Conservation (phyloP, 1,140 invertebrate species). For the Oedothorax gibbosus region DNA sequence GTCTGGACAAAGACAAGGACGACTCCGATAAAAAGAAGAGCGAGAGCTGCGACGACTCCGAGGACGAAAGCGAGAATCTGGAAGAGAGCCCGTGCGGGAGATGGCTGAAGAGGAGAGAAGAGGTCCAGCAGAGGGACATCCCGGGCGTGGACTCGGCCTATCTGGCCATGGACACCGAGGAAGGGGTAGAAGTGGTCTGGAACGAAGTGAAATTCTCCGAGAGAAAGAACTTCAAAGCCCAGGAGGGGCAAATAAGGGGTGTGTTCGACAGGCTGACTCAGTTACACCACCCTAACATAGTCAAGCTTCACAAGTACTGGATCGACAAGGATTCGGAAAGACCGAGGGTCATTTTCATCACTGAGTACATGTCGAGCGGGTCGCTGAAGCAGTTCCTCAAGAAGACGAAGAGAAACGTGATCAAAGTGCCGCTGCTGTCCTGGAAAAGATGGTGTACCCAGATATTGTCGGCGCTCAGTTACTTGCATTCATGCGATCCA, state of each 20-base stretch:
- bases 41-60: constrained; percentile 79
- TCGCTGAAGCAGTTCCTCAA: constrained; percentile 99
- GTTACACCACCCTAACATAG: constrained; percentile 97
- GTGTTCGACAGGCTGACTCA: constrained; percentile 98
- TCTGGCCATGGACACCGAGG: constrained; percentile 99
- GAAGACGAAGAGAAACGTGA: constrained; percentile 95
- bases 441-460: constrained; percentile 99
- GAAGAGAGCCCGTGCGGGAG: constrained; percentile 98
- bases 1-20: constrained; percentile 38
- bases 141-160: constrained; percentile 98
- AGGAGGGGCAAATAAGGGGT: constrained; percentile 96
- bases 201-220: constrained; percentile 99
- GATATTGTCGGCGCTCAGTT: constrained; percentile 98
- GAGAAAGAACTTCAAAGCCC: constrained; percentile 91
- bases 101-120: constrained; percentile 97
- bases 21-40: constrained; percentile 27
- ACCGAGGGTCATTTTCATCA: constrained; percentile 98
- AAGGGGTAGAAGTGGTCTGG: constrained; percentile 98
- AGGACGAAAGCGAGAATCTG: constrained; percentile 90
- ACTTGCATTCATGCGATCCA: constrained; percentile 98
- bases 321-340: constrained; percentile 96
- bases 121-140: constrained; percentile 97
- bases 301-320: constrained; percentile 99
- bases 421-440: constrained; percentile 76
- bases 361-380: constrained; percentile 99